Evolutionary conservation across 2,888 invertebrate genomes (phyloP).

Genomic region (Mythimna albipuncta): DNA sequence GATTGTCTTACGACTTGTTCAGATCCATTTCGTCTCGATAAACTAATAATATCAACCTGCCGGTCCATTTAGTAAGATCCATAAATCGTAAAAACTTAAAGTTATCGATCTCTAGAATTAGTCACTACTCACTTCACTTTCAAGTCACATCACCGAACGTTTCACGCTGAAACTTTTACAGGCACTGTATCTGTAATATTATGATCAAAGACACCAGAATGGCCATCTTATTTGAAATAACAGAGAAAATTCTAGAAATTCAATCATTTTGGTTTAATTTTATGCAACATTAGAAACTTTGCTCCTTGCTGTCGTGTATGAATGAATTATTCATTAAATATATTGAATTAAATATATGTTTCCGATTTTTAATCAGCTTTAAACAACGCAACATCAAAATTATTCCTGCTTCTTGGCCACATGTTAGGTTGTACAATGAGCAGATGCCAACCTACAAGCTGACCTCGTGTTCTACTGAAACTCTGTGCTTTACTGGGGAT

Average conservation of each 20-base stretch:
- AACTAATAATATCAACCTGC: background rate
- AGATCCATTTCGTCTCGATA: no score
- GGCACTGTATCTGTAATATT: background rate
- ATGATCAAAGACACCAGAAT: no score
- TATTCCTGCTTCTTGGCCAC: background rate
- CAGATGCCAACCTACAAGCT: background rate
- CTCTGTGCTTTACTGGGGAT: background rate
- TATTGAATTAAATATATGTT: background rate
- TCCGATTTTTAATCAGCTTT: no score
- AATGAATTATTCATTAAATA: constrained; percentile 7
- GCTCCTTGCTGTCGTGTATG: background rate
- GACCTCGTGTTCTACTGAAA: background rate
- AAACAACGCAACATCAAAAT: background rate
- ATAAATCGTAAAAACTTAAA: background rate
- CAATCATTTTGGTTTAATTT: background rate
- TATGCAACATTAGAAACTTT: constrained; percentile 1
- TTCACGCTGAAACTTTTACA: no score
- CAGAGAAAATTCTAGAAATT: background rate
- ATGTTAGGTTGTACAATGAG: no score
- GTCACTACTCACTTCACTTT: background rate
- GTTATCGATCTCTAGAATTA: no score
- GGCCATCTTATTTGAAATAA: background rate
- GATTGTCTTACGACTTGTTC: background rate
- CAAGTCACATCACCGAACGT: background rate
- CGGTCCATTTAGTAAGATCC: no score